Percentiles rank a stretch among this genome's conserved stretches.
Conservation (phyloP, 1,140 invertebrate genomes). For the Helicoverpa armigera region DNA sequence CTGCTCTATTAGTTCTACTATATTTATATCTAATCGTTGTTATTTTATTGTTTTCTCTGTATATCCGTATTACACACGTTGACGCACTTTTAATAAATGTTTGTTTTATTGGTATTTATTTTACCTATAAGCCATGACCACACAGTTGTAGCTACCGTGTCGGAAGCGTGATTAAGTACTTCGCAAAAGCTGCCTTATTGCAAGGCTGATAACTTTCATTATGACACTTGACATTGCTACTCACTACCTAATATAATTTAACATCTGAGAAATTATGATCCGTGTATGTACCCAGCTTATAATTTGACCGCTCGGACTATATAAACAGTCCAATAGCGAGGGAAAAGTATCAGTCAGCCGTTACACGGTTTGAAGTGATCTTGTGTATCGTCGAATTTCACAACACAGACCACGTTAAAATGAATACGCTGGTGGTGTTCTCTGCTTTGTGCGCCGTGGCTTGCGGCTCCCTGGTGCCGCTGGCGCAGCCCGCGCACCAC, state of each 20-base stretch:
- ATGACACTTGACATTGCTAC: constrained; percentile 73
- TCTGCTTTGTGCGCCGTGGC: constrained; percentile 68
- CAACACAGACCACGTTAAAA: constrained; percentile 69
- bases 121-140: constrained; percentile 6
- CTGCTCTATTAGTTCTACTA: background rate
- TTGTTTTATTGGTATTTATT: background rate
- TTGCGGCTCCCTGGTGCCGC: constrained; percentile 60
- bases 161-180: constrained; percentile 47
- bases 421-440: constrained; percentile 87
- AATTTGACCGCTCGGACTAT: constrained; percentile 60
- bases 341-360: constrained; percentile 59
- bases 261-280: constrained; percentile 60
- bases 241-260: constrained; percentile 55
- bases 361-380: constrained; percentile 62
- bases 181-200: constrained; percentile 59
- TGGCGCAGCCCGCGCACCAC: constrained; percentile 66
- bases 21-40: background rate
- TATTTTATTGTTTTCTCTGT: background rate
- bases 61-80: constrained; percentile 17
- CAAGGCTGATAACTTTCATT: constrained; percentile 73
- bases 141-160: constrained; percentile 6
- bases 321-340: constrained; percentile 54
- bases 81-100: background rate
- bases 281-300: constrained; percentile 24
- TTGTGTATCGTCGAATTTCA: constrained; percentile 54